Evolutionary conservation across 2,888 invertebrate genomes (phyloP).

Genomic region (Mongoloraphidia duomilia): DNA sequence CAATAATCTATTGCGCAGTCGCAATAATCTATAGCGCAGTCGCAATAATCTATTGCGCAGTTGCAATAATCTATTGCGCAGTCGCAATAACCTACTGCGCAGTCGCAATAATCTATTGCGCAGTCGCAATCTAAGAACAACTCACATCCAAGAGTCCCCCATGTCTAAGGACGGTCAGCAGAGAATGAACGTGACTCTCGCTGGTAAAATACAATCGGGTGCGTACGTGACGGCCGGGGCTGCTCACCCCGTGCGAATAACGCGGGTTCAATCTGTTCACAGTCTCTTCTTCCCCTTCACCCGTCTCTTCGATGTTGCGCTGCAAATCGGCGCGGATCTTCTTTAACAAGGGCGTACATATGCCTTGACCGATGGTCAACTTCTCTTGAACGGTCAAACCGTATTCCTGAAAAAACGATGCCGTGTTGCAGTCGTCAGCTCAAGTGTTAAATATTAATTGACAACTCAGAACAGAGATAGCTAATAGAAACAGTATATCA

Average conservation of each 20-base stretch:
- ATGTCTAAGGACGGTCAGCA: slow-evolving; percentile 87
- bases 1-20: too few relatives aligned
- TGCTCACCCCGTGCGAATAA: slow-evolving; percentile 96
- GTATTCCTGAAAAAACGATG: slow-evolving; percentile 58
- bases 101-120: too few relatives aligned
- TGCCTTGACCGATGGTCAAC: slow-evolving; percentile 89
- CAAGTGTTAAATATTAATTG: too few relatives aligned
- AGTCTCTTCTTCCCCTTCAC: slow-evolving; percentile 56
- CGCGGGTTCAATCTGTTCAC: slow-evolving; percentile 92
- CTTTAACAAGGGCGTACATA: slow-evolving; percentile 89
- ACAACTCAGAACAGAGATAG: too few relatives aligned
- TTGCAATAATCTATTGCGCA: too few relatives aligned
- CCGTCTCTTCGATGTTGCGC: slow-evolving; percentile 79
- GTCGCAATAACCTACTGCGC: too few relatives aligned
- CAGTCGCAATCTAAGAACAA: too few relatives aligned
- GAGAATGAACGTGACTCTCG: slow-evolving; percentile 96
- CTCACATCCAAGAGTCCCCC: slow-evolving; percentile 79
- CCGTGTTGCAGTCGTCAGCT: not conserved
- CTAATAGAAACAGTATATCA: too few relatives aligned
- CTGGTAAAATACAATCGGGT: slow-evolving; percentile 99
- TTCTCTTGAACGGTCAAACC: slow-evolving; percentile 93
- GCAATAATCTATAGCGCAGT: too few relatives aligned
- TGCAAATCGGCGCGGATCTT: slow-evolving; percentile 92
- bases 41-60: too few relatives aligned
- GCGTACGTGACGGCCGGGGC: slow-evolving; percentile 93